A percentile compares a stretch with the other conserved stretches of the same genome.
Evolutionary conservation across 2,113 vertebrate genomes (phyloP).

Genomic region (Numenius arquata): DNA sequence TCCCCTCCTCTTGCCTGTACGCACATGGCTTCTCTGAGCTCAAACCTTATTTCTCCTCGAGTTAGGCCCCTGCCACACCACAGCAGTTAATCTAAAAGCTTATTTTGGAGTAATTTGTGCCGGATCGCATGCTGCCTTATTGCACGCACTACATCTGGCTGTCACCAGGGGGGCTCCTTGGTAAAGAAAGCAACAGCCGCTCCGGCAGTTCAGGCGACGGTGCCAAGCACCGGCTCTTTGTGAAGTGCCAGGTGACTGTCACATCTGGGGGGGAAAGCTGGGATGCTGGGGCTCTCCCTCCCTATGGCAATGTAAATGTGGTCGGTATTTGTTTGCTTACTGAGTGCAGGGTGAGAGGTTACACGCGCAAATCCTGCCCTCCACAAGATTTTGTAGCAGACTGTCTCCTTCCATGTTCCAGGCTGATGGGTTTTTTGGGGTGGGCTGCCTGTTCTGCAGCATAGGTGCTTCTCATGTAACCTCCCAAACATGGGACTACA

Average conservation of each 20-base stretch:
- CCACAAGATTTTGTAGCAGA: accelerated
- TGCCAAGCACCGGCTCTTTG: accelerated
- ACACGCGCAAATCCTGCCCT: not conserved
- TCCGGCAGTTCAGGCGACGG: not conserved
- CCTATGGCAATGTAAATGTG: accelerated
- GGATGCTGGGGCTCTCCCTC: not conserved
- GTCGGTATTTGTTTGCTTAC: accelerated
- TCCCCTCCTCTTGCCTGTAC: not conserved
- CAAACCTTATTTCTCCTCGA: not conserved
- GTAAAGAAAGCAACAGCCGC: not conserved
- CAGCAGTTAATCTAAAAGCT: not conserved
- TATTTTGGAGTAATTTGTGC: not conserved
- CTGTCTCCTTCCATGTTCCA: accelerated
- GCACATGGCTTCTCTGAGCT: accelerated
- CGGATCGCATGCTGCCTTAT: accelerated
- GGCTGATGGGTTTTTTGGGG: accelerated
- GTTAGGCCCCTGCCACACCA: not conserved
- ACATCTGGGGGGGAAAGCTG: not conserved
- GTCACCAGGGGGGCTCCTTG: conserved; percentile 9
- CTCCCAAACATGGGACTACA: not conserved
- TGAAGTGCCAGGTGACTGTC: not conserved
- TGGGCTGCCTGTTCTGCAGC: not conserved
- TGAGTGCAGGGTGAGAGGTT: not conserved
- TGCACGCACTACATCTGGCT: not conserved
- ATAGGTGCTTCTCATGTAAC: not conserved